Evolutionary conservation across 1,140 invertebrate genomes (phyloP).

Genomic region (Atta colombica): DNA sequence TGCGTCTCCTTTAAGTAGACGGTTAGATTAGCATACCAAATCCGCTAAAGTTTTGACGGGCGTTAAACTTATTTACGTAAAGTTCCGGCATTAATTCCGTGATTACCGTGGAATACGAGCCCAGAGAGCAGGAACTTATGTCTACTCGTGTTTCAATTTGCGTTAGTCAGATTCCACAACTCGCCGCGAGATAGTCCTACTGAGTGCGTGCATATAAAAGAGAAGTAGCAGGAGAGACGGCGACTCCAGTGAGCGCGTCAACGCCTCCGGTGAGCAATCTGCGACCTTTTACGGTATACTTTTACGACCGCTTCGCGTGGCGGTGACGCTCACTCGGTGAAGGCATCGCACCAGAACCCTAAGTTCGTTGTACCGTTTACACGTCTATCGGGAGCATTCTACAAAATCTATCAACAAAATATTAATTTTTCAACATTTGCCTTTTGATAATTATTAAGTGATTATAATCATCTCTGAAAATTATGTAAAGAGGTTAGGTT

Average conservation of each 20-base stretch:
- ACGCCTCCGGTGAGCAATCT: slow-evolving; percentile 61
- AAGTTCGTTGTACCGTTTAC: slow-evolving; percentile 43
- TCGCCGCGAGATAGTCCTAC: slow-evolving; percentile 55
- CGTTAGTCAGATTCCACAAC: slow-evolving; percentile 45
- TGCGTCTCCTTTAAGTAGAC: neutral
- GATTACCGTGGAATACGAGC: slow-evolving; percentile 47
- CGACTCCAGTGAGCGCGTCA: slow-evolving; percentile 16
- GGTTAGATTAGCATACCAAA: neutral
- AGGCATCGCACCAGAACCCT: slow-evolving; percentile 2
- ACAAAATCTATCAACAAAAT: slow-evolving; percentile 7
- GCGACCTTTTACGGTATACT: slow-evolving; percentile 61
- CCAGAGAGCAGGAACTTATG: slow-evolving; percentile 16
- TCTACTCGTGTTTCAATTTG: slow-evolving; percentile 62
- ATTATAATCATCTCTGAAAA: neutral
- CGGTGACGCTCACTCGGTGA: slow-evolving; percentile 22
- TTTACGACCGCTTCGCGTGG: slow-evolving; percentile 53
- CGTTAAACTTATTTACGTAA: slow-evolving; percentile 15
- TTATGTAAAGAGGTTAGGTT: neutral
- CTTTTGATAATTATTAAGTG: neutral
- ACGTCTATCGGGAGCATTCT: slow-evolving; percentile 41
- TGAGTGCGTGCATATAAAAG: neutral
- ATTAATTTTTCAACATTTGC: neutral
- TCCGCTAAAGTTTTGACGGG: neutral
- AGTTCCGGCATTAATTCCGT: slow-evolving; percentile 40
- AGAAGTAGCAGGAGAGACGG: slow-evolving; percentile 13